These are phyloP conservation scores for Sprattus sprattus DNA, from an alignment of 2,113 vertebrate genomes.

Conservation along the genomic window DNA sequence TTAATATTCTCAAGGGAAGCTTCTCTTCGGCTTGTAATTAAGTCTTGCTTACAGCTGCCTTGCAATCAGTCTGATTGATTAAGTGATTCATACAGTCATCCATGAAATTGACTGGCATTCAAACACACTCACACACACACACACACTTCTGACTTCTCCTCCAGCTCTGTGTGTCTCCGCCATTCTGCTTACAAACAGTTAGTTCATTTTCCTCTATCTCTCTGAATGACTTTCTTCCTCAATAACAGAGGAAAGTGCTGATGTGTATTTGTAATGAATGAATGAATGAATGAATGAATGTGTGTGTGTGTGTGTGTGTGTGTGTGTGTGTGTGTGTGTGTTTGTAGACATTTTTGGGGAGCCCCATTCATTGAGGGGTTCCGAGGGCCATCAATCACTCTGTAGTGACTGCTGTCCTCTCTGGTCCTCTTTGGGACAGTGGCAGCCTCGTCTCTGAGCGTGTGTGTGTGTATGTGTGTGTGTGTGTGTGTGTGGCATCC, in stretches of 20 bases:
- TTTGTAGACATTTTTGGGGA: background rate
- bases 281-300: too few relatives aligned
- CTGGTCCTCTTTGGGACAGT: constrained; percentile 22
- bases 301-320: too few relatives aligned
- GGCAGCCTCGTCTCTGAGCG: background rate
- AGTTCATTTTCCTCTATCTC: too few relatives aligned
- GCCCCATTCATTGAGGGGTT: constrained; percentile 6
- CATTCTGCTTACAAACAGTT: too few relatives aligned
- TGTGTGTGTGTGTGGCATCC: constrained; percentile 64
- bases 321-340: background rate
- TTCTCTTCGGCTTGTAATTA: constrained; percentile 47
- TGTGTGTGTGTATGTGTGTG: too few relatives aligned
- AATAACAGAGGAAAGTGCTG: background rate
- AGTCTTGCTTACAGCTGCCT: constrained; percentile 41
- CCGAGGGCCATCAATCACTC: constrained; percentile 47
- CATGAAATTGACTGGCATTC: background rate
- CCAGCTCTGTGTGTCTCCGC: too few relatives aligned
- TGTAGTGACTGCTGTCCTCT: constrained; percentile 36
- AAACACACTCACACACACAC: background rate
- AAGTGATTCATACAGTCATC: constrained; percentile 32
- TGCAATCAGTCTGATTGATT: constrained; percentile 51
- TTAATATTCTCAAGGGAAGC: background rate
- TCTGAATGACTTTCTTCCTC: background rate
- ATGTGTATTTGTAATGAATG: too few relatives aligned
- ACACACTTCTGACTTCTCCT: too few relatives aligned